Evolutionary conservation across 2,113 vertebrate genomes (phyloP).

Genomic region (Falco punctatus): DNA sequence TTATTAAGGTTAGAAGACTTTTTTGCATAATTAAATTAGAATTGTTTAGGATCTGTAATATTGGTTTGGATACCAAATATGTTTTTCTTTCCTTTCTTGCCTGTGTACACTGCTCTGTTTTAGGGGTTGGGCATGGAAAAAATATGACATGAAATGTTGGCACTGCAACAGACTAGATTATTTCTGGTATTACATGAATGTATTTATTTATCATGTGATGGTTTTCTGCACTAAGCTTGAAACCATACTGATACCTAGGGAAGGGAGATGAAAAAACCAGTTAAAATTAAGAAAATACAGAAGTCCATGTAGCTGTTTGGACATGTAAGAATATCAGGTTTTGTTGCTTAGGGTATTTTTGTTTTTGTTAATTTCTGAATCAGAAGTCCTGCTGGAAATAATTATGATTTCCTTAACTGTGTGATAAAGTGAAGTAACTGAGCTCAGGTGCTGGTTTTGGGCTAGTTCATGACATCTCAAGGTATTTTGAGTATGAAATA

Average conservation of each 20-base stretch:
- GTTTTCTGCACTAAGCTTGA: not conserved
- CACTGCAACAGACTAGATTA: not conserved
- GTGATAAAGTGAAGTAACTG: not conserved
- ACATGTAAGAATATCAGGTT: not conserved
- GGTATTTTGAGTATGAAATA: not conserved
- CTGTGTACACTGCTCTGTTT: not conserved
- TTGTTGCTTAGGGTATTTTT: not conserved
- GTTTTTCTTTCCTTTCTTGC: not conserved
- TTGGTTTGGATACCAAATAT: not conserved
- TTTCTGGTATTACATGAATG: not conserved
- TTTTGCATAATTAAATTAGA: not conserved
- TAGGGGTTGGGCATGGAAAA: not conserved
- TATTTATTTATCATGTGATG: not conserved
- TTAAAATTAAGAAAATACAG: not conserved
- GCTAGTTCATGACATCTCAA: fast-evolving
- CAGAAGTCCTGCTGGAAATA: not conserved
- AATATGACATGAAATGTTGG: not conserved
- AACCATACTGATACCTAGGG: not conserved
- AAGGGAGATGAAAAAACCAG: not conserved
- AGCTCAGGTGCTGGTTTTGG: not conserved
- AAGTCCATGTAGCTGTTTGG: fast-evolving
- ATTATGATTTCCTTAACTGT: not conserved
- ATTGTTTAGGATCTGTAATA: not conserved
- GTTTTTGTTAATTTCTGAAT: not conserved
- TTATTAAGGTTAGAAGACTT: not conserved